Evolutionary conservation across 2,888 invertebrate species (phyloP).

Genomic region (Apotomis capreana): DNA sequence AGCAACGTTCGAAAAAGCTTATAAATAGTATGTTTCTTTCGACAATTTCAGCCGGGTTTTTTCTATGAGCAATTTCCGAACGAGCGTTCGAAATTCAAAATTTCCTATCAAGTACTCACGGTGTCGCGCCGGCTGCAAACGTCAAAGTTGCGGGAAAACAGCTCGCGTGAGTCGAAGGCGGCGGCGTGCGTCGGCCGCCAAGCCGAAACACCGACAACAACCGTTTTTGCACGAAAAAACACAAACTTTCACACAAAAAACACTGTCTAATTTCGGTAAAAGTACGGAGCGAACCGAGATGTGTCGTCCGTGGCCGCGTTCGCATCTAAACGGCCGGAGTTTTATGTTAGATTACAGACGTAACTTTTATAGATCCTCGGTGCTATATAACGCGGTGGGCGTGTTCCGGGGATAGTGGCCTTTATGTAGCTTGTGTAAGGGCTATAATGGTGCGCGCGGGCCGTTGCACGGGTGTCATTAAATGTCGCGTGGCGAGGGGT

Average conservation of each 20-base stretch:
- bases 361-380: slow-evolving; percentile 84
- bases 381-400: slow-evolving; percentile 83
- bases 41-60: slow-evolving; percentile 45
- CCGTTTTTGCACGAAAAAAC: slow-evolving; percentile 72
- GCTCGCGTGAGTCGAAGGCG: slow-evolving; percentile 63
- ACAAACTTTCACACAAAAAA: slow-evolving; percentile 75
- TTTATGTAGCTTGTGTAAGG: slow-evolving; percentile 67
- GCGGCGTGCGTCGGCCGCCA: slow-evolving; percentile 66
- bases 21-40: slow-evolving; percentile 40
- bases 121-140: slow-evolving; percentile 63
- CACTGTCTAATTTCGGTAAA: slow-evolving; percentile 80
- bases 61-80: slow-evolving; percentile 29
- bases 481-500: slow-evolving; percentile 82
- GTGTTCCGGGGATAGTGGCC: slow-evolving; percentile 72
- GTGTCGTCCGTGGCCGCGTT: slow-evolving; percentile 83
- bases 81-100: slow-evolving; percentile 54
- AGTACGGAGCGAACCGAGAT: slow-evolving; percentile 82
- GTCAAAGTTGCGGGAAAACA: slow-evolving; percentile 65
- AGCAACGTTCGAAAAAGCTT: slow-evolving; percentile 7
- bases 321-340: slow-evolving; percentile 84
- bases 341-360: slow-evolving; percentile 84
- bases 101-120: slow-evolving; percentile 74
- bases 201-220: slow-evolving; percentile 63
- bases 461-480: slow-evolving; percentile 83
- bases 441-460: slow-evolving; percentile 65